A percentile compares a stretch with the other conserved stretches of the same genome.
Conservation (phyloP, 2,888 invertebrate species). For the Melipona bicolor region DNA sequence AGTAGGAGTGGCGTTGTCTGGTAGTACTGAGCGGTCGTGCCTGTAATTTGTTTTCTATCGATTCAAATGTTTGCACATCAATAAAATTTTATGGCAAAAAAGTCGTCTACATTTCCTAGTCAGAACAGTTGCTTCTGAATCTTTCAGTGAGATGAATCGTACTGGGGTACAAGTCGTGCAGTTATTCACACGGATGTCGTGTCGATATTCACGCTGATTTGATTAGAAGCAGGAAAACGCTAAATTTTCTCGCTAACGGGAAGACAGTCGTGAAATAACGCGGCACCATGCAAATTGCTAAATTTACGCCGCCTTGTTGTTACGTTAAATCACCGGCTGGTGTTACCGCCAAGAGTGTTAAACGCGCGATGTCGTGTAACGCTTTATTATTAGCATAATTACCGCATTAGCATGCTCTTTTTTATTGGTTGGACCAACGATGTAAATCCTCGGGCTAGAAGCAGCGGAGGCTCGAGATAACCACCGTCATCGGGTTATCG, state of each 20-base stretch:
- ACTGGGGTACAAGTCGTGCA: too few species aligned
- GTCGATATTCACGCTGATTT: slow-evolving; percentile 35
- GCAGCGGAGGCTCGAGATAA: slow-evolving; percentile 13
- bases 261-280: slow-evolving; percentile 43
- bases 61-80: too few species aligned
- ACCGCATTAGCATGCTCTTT: slow-evolving; percentile 42
- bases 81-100: too few species aligned
- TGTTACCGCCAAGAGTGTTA: slow-evolving; percentile 15
- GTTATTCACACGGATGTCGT: too few species aligned
- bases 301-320: slow-evolving; percentile 50
- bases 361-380: slow-evolving; percentile 45
- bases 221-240: slow-evolving; percentile 37
- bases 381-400: slow-evolving; percentile 56
- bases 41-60: too few species aligned
- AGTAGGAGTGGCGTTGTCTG: too few species aligned
- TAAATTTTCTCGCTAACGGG: slow-evolving; percentile 32
- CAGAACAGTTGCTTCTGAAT: too few species aligned
- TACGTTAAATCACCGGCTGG: slow-evolving; percentile 40
- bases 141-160: too few species aligned
- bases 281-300: slow-evolving; percentile 53
- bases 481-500: slow-evolving; percentile 26
- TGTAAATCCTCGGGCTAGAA: slow-evolving; percentile 18
- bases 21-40: too few species aligned
- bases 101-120: too few species aligned
- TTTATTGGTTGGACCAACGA: slow-evolving; percentile 10